A percentile compares a stretch with the other conserved stretches of the same genome.
Conservation (phyloP, 2,113 vertebrate species). For the Platichthys flesus region DNA sequence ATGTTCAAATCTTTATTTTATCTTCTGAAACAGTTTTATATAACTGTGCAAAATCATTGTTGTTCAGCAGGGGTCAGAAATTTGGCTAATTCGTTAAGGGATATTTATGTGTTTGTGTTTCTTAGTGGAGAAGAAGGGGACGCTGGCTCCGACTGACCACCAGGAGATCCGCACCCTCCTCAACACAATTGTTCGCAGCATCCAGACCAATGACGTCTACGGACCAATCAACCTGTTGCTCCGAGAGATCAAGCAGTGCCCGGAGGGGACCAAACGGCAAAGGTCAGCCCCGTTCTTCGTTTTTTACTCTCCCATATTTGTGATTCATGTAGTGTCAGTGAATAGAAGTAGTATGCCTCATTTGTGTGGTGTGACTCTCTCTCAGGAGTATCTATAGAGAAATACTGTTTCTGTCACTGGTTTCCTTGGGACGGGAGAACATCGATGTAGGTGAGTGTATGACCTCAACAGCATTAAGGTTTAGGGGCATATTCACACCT, state of each 20-base stretch:
- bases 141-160: slow-evolving; percentile 84
- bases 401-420: slow-evolving; percentile 94
- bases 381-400: slow-evolving; percentile 96
- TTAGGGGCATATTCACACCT: too few species aligned
- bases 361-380: slow-evolving; percentile 34
- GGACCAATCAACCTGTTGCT: slow-evolving; percentile 90
- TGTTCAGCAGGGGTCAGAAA: not conserved
- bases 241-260: slow-evolving; percentile 82
- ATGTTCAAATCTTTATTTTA: too few species aligned
- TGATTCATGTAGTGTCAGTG: not conserved
- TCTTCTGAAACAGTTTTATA: too few species aligned
- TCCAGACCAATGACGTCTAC: slow-evolving; percentile 93
- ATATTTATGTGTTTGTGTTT: not conserved
- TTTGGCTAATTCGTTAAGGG: too few species aligned
- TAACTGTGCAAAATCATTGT: not conserved
- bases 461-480: not conserved
- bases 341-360: not conserved
- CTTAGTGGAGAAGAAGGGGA: slow-evolving; percentile 85
- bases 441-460: slow-evolving; percentile 93
- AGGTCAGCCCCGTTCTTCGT: slow-evolving; percentile 77
- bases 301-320: rapidly evolving
- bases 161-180: slow-evolving; percentile 87
- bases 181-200: slow-evolving; percentile 89
- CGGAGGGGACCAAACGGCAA: slow-evolving; percentile 86
- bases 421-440: slow-evolving; percentile 95